phyloP scores from a whole-genome alignment of 2,113 vertebrate genomes.

The Tachycineta bicolor region DNA sequence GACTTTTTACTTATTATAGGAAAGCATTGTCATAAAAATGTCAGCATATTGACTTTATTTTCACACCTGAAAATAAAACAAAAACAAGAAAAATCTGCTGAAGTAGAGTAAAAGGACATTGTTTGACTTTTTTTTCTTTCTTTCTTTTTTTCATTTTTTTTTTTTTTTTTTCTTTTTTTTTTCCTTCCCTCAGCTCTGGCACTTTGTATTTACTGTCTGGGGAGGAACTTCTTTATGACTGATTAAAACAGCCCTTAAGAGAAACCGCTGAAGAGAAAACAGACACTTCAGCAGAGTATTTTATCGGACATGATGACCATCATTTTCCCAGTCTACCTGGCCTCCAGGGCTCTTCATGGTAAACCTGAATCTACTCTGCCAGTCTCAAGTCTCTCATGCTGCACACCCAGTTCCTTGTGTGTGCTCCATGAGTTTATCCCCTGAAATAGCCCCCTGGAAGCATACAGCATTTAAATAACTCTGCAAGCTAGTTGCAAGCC shows the following conservation, averaged over 20 bases:
- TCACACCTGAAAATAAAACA: constrained; percentile 49
- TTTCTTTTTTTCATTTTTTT: no score
- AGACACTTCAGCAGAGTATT: background rate
- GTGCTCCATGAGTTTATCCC: background rate
- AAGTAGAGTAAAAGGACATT: background rate
- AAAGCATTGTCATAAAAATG: constrained; percentile 58
- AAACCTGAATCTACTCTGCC: background rate
- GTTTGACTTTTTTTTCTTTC: background rate
- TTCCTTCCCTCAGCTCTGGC: background rate
- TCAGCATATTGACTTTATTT: constrained; percentile 40
- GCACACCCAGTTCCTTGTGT: accelerated
- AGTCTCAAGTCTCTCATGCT: accelerated
- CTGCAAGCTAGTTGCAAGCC: background rate
- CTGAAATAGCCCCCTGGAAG: background rate
- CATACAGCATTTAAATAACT: background rate
- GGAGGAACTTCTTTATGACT: background rate
- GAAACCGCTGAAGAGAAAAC: background rate
- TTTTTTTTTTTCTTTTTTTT: no score
- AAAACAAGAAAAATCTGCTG: background rate
- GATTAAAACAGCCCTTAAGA: background rate
- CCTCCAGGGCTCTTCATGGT: background rate
- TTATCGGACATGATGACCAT: background rate
- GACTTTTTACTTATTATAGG: constrained; percentile 68
- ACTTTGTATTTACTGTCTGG: background rate
- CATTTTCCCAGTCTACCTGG: accelerated